Base-by-base conservation (phyloP, 2,797 vertebrate species). In the Poeciliopsis turneri region DNA sequence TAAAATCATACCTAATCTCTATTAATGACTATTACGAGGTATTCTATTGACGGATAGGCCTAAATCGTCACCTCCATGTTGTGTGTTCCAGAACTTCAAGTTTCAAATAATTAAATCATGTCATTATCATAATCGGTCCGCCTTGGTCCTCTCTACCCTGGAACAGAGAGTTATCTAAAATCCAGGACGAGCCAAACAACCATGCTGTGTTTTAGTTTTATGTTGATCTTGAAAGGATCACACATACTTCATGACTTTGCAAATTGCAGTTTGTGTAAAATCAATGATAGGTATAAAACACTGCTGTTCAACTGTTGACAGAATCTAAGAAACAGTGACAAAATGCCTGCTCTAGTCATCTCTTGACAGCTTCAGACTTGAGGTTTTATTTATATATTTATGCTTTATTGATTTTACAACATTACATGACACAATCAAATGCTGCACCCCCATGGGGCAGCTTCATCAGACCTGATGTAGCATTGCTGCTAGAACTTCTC, bases 201-300 rank as follows among this genome's bases (percentile, higher is more conserved):
- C 11, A 57, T 12, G 11, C 25, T 57, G 53, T 57, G 53, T 12
- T 57, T 57, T 28, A 57, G 53, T n/a, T 57, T 12, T 28, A 12
- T n/a, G 25, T n/a, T 57, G 53, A 12, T 57, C 33, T 74, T 41
- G 47, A 47, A 74, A n/a, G 36, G 39, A 74, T 64, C 41, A 64
- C 1, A 46, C 41, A 45, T 59, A 10, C 55, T 59, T 61, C 15
- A 45, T 18, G 36, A 39, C n/a, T 45, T 47, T 64, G 20, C 45
- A 66, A 47, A 33, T 36, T 76, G 49, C 33, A 45, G 57, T 61
- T 61, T 72, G 59, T 16, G 43, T 72, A 73, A 78, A 78, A 64
- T 64, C 39, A 55, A 39, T 51, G 25, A 75, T 36, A 28, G 23
- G 16, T 47, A 30, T 15, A 55, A 76, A 78, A 61, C 16, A 82